Evolutionary conservation across 2,113 vertebrate species (phyloP), one percentile per base, ranked within the genome.

Genomic region (Edolisoma coerulescens): DNA sequence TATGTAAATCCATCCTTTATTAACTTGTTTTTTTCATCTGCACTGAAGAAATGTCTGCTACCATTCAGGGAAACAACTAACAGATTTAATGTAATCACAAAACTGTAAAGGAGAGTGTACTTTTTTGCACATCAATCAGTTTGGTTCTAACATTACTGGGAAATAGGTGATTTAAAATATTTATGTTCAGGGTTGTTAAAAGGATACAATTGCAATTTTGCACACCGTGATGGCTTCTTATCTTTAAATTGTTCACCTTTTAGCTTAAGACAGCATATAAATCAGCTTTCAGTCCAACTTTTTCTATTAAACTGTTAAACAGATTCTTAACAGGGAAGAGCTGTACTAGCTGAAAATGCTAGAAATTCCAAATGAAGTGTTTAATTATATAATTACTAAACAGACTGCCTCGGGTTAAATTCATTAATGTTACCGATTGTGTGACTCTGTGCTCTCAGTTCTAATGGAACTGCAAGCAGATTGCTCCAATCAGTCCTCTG

Each of bases 341-440:
- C 84, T 79, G 85, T 69, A 73, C 68, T 90, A 77, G 63, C 61
- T 79, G 33, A 76, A 95, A 97, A 94, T 75, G 69, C 92, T 93
- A 86, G 91, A 95, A 94, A 94, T 78, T 95, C 91, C 91, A 96
- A 97, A 97, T 97, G 95, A 96, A 98, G 82, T 97, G 87, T 94
- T 97, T 98, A 98, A 98, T 97, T 97, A 98, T 98, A 91, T 97
- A 97, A 97, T 97, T 98, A 98, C 96, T 90, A 67, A 85, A 96
- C 97, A 95, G 97, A 93, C 96, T 95, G 90, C 98, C 96, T 97
- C 97, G 97, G 97, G 98, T 95, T 93, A 96, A 97, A 97, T 92
- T 97, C 94, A 97, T 98, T 98, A 98, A 93, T 79, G 95, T 95
- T 92, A 85, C 52, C 1, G 33, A 89, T 80, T 85, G 87, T 15